phyloP scores from a whole-genome alignment of 2,888 invertebrate species.

The Imbricaverruca yamaguchii region DNA sequence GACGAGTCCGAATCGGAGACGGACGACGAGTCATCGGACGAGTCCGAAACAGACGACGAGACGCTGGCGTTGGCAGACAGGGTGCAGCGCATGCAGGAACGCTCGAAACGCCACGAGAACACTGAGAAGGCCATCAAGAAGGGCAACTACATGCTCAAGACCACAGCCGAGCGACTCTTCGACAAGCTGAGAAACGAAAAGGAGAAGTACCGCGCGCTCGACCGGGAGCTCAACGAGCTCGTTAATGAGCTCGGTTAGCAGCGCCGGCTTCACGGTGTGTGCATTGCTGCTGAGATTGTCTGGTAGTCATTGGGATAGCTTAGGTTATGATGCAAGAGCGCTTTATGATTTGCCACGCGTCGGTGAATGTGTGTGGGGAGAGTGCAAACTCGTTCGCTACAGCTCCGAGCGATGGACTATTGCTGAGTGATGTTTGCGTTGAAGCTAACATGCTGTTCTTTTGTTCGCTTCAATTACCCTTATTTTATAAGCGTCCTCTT shows the following conservation, averaged over 20 bases:
- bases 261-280: not conserved
- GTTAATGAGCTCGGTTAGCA: not conserved
- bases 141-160: conserved; percentile 76
- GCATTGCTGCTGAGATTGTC: too few relatives aligned
- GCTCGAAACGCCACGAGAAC: conserved; percentile 65
- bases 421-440: too few relatives aligned
- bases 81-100: conserved; percentile 38
- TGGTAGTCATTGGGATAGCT: too few relatives aligned
- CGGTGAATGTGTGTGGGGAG: too few relatives aligned
- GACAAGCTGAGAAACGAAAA: conserved; percentile 77
- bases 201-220: conserved; percentile 64
- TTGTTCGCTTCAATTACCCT: too few relatives aligned
- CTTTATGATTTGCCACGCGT: too few relatives aligned
- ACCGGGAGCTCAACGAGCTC: conserved; percentile 60
- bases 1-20: conserved; percentile 29
- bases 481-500: too few relatives aligned
- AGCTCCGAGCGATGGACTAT: too few relatives aligned
- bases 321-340: too few relatives aligned
- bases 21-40: conserved; percentile 26
- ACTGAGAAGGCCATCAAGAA: conserved; percentile 72
- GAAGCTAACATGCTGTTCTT: too few relatives aligned
- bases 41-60: conserved; percentile 30
- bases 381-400: too few relatives aligned
- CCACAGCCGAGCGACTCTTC: conserved; percentile 77
- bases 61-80: conserved; percentile 20